phyloP scores from a whole-genome alignment of 2,888 invertebrate species.

The Hydrotaea cyrtoneurina region DNA sequence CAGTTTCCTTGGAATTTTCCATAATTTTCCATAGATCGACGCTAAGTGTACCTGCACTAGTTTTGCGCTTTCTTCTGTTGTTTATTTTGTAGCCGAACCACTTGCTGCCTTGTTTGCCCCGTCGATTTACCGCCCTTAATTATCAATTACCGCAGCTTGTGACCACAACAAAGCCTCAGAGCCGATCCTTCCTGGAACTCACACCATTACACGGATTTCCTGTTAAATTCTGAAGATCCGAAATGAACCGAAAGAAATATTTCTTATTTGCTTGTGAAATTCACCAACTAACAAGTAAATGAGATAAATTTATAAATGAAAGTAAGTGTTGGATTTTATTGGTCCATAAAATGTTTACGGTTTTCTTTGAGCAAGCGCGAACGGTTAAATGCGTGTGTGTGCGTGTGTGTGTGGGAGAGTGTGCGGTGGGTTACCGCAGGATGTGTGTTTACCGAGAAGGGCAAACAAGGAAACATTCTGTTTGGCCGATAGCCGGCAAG shows the following conservation, averaged over 20 bases:
- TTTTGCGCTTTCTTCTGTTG: neutral
- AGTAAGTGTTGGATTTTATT: slow-evolving; percentile 45
- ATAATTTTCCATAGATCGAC: too few relatives aligned
- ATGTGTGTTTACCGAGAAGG: neutral
- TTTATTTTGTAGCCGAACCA: slow-evolving; percentile 26
- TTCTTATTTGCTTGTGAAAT: slow-evolving; percentile 61
- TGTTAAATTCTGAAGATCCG: slow-evolving; percentile 44
- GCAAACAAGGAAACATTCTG: neutral
- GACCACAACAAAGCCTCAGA: slow-evolving; percentile 56
- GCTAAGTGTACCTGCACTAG: slow-evolving; percentile 18
- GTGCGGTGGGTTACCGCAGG: slow-evolving; percentile 22
- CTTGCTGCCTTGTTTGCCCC: slow-evolving; percentile 41
- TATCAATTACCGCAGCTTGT: slow-evolving; percentile 53
- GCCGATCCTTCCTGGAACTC: slow-evolving; percentile 61
- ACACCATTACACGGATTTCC: slow-evolving; percentile 60
- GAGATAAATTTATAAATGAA: neutral
- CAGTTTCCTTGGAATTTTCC: too few relatives aligned
- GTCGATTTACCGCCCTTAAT: slow-evolving; percentile 50
- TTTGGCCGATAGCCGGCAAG: neutral
- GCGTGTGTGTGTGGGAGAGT: too few relatives aligned
- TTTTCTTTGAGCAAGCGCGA: slow-evolving; percentile 29
- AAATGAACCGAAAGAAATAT: neutral
- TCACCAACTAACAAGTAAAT: neutral
- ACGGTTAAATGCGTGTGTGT: slow-evolving; percentile 41
- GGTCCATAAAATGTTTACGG: slow-evolving; percentile 49